Base-by-base conservation (phyloP, 2,888 invertebrate genomes). In the Chrysomela aeneicollis region DNA sequence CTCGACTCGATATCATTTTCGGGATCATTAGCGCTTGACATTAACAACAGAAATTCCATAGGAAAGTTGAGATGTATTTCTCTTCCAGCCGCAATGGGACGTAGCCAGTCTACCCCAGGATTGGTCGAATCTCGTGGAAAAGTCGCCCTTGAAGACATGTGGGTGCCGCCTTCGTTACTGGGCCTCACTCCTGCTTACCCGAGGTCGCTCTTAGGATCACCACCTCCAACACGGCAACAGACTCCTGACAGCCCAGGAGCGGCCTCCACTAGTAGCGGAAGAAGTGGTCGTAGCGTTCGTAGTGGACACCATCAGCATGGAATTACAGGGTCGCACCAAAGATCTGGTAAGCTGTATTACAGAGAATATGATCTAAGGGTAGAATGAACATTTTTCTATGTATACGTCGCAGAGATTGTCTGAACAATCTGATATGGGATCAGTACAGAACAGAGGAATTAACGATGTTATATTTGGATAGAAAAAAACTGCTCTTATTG, bases 101-200 rank as follows among this genome's bases (percentile, higher is more conserved):
- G 97, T 79, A 95, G 97, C 83, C 94, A 94, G 81, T 97, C 97
- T 76, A 97, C 98, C 66, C 97, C 98, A 12, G 97, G 97, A 51
- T 87, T 97, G 76, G 92, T 98, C 76, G 97, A 98, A 85, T 95
- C 96, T 64, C 88, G 90, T 75, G 97, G 97, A 65, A 92, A 94
- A 78, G 88, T 95, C 73, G 92, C 97, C 64, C 86, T 95, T 73
- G 95, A 95, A 84, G 92, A 92, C 71, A 92, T 92, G 92, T 90
- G 91, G 89, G 84, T 92, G 69, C 87, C 89, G 59, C 87, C 89
- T 35, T 73, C 79, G 50, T 67, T 81, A 53, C 67, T 77, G 30
- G 78, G 79, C 55, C 71, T 79, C 61, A 79, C 79, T 15, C 79
- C 82, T 26, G 75, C 77, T 59, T 87, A 85, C 67, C 86, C 86